phyloP scores from a whole-genome alignment of 2,797 vertebrate species.

The Diplodus puntazzo region DNA sequence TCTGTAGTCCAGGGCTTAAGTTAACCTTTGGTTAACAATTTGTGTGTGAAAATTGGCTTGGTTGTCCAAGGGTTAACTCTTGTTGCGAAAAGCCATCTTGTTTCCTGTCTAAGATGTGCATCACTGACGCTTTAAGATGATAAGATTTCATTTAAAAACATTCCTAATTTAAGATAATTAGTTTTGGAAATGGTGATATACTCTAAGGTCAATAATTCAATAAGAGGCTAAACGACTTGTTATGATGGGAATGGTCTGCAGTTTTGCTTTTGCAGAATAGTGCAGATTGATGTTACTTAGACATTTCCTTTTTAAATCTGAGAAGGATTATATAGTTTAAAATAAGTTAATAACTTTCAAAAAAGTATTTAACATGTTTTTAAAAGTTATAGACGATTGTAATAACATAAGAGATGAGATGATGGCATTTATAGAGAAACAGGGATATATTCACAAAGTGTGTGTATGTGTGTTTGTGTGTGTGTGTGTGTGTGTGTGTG shows the following conservation, averaged over 20 bases:
- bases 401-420: not conserved
- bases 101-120: too few species aligned
- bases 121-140: too few species aligned
- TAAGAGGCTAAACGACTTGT: not conserved
- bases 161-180: too few species aligned
- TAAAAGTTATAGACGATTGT: slow-evolving; percentile 1
- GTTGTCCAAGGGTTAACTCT: too few species aligned
- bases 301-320: not conserved
- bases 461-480: slow-evolving; percentile 15
- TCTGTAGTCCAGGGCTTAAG: too few species aligned
- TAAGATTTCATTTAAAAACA: too few species aligned
- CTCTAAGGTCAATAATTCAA: too few species aligned
- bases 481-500: not conserved
- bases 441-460: slow-evolving; percentile 6
- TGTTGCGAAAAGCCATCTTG: too few species aligned
- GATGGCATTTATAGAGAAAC: not conserved
- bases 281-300: not conserved
- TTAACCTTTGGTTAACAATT: too few species aligned
- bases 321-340: not conserved
- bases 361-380: not conserved
- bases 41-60: too few species aligned
- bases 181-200: too few species aligned
- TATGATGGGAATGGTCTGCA: not conserved
- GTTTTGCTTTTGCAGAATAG: not conserved
- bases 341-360: not conserved